These are phyloP conservation scores for Micromussa lordhowensis DNA, from an alignment of 92 coral and sea anemone species.

Conservation along the genomic window DNA sequence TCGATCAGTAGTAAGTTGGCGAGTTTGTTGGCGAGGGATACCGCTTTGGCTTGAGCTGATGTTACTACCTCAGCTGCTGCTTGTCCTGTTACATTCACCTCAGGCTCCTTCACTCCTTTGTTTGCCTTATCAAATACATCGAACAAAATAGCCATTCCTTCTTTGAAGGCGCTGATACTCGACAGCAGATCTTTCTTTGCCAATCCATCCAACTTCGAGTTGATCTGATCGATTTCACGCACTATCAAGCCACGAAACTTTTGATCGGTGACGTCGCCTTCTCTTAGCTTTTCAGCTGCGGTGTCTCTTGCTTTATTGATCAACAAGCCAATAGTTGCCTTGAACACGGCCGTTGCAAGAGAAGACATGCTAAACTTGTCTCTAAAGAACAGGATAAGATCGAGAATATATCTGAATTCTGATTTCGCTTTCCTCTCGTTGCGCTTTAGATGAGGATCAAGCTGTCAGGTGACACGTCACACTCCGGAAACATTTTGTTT, in stretches of 20 bases:
- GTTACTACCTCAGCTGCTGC: not conserved
- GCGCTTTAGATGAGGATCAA: too few relatives aligned
- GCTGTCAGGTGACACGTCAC: too few relatives aligned
- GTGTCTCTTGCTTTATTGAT: constrained; percentile 9
- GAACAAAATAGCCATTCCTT: not conserved
- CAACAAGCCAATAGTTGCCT: constrained; percentile 1
- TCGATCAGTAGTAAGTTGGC: not conserved
- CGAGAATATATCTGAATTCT: too few relatives aligned
- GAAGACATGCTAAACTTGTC: not conserved
- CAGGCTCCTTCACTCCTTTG: not conserved
- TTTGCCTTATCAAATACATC: not conserved
- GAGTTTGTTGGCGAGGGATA: not conserved
- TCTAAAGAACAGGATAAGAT: too few relatives aligned
- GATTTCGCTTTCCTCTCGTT: too few relatives aligned
- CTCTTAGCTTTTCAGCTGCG: constrained; percentile 14
- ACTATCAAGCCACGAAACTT: constrained; percentile 14
- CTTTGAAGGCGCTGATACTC: not conserved
- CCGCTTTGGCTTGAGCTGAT: not conserved
- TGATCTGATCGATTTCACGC: not conserved
- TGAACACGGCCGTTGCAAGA: not conserved
- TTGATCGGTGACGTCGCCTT: constrained; percentile 18
- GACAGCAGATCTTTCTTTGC: not conserved
- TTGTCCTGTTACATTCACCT: not conserved
- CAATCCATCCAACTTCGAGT: constrained; percentile 4
- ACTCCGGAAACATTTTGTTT: too few relatives aligned